Conservation (phyloP, 2,113 vertebrate species). For the Ailurus styani region DNA sequence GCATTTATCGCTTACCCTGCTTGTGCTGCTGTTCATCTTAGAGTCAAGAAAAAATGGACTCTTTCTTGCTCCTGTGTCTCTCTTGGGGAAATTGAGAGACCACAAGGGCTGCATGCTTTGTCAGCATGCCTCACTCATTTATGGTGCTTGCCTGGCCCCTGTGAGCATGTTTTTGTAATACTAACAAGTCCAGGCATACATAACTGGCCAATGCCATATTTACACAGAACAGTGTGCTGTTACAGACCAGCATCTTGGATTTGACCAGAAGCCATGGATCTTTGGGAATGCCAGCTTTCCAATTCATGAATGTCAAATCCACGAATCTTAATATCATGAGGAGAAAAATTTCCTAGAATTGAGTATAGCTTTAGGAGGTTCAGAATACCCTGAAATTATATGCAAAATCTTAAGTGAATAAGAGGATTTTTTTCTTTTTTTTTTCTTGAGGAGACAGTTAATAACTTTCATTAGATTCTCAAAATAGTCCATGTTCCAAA, state of each 20-base stretch:
- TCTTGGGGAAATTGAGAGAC: background rate
- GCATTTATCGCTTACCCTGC: background rate
- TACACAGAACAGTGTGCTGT: background rate
- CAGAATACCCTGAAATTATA: background rate
- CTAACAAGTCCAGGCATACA: background rate
- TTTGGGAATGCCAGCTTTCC: background rate
- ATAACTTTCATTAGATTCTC: constrained; percentile 5
- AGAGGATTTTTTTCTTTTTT: background rate
- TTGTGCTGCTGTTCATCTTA: background rate
- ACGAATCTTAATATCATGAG: background rate
- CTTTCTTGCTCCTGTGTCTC: background rate
- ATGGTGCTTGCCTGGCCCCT: background rate
- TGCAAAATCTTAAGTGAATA: background rate
- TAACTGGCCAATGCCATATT: background rate
- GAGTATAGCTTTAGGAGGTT: background rate
- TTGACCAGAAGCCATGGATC: background rate
- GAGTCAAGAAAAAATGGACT: background rate
- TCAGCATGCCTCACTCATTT: background rate
- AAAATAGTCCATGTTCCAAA: background rate
- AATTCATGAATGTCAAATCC: background rate
- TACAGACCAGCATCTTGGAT: background rate
- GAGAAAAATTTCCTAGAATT: constrained; percentile 4
- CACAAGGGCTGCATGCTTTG: background rate
- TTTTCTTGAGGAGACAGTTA: background rate
- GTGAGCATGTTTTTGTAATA: background rate